These are phyloP conservation scores for Gadus chalcogrammus DNA, from an alignment of 2,113 vertebrate genomes.

Conservation along the genomic window DNA sequence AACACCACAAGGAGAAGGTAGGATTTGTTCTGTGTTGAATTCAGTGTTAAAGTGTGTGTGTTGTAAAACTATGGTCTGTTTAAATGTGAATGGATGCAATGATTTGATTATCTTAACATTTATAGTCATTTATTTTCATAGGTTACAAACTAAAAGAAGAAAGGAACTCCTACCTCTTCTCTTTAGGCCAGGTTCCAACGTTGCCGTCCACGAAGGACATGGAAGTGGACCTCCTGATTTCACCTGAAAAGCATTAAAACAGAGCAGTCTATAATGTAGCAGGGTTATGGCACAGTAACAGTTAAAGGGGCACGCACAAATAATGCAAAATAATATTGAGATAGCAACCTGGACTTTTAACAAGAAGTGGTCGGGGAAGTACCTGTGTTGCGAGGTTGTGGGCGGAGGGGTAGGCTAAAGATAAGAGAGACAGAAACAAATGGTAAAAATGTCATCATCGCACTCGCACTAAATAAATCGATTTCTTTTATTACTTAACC, in stretches of 20 bases:
- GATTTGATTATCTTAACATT: background rate
- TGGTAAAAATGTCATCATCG: background rate
- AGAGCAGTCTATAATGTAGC: background rate
- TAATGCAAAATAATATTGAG: background rate
- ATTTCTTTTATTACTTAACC: too few relatives aligned
- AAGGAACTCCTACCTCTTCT: constrained; percentile 79
- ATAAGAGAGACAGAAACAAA: constrained; percentile 19
- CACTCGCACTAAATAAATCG: background rate
- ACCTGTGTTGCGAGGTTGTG: constrained; percentile 71
- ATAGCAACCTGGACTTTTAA: background rate
- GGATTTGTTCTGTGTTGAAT: background rate
- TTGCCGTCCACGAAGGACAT: constrained; percentile 97
- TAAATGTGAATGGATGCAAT: background rate
- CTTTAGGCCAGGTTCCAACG: constrained; percentile 95
- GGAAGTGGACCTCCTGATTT: constrained; percentile 92
- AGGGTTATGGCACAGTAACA: background rate
- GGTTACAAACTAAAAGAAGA: background rate
- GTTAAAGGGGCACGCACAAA: background rate
- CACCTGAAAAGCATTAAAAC: constrained; percentile 69
- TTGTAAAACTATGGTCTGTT: background rate
- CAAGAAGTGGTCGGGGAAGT: background rate
- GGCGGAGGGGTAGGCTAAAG: constrained; percentile 69
- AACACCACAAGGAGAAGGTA: background rate
- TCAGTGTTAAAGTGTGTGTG: background rate
- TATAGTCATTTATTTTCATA: background rate